phyloP scores from a whole-genome alignment of 2,113 vertebrate genomes.

The Chaetodon trifascialis region DNA sequence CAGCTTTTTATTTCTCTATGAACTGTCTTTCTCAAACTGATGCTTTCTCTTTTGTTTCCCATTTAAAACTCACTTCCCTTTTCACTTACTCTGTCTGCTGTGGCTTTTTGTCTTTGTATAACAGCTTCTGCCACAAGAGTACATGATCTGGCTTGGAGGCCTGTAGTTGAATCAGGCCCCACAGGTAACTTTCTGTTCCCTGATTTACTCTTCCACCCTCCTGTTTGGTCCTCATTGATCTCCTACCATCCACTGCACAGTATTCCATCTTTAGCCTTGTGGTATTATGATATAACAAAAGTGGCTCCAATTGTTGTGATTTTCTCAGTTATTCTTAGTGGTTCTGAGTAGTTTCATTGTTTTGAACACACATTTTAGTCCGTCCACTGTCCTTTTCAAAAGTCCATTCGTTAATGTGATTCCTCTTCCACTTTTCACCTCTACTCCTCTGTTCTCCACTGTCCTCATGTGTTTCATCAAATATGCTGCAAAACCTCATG shows the following conservation, averaged over 20 bases:
- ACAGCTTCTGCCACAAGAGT: constrained; percentile 60
- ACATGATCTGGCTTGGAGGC: constrained; percentile 80
- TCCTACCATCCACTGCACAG: neutral
- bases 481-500: neutral
- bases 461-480: constrained; percentile 7
- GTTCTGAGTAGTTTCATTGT: neutral
- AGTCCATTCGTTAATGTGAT: neutral
- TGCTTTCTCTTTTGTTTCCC: constrained; percentile 39
- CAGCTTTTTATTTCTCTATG: neutral
- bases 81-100: constrained; percentile 13
- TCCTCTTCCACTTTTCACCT: constrained; percentile 3
- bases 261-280: neutral
- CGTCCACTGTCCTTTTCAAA: neutral
- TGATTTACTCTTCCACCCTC: neutral
- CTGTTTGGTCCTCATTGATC: neutral
- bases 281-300: no score
- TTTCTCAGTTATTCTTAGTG: neutral
- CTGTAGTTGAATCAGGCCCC: constrained; percentile 60
- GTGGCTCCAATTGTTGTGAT: neutral
- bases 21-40: neutral
- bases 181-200: constrained; percentile 72
- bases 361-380: neutral
- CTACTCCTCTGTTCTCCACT: neutral
- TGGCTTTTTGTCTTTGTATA: constrained; percentile 18
- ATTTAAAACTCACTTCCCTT: constrained; percentile 18